A percentile compares a stretch with the other conserved stretches of the same genome.
These are phyloP conservation scores for Jaculus jaculus DNA, from an alignment of 2,113 vertebrate genomes.

Conservation along the genomic window DNA sequence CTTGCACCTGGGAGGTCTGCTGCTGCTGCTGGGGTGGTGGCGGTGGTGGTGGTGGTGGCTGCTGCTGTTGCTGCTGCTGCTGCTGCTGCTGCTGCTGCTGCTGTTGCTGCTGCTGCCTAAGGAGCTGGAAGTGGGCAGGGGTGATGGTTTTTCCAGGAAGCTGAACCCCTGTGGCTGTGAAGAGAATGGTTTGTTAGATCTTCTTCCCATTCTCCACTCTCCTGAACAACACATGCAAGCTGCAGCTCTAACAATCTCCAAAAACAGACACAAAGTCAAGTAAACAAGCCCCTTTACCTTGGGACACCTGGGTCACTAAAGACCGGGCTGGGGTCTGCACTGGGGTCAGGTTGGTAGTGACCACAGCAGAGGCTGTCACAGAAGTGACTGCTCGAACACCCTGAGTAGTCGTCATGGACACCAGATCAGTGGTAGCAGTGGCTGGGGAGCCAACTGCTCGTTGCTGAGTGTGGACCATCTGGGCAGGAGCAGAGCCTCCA, in stretches of 20 bases:
- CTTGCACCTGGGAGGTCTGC: slow-evolving; percentile 83
- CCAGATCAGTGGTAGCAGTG: slow-evolving; percentile 83
- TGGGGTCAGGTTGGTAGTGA: slow-evolving; percentile 86
- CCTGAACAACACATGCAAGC: background rate
- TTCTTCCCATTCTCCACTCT: too few species aligned
- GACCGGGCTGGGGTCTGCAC: slow-evolving; percentile 87
- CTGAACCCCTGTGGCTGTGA: slow-evolving; percentile 87
- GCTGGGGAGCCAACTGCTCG: slow-evolving; percentile 81
- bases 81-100: slow-evolving; percentile 85
- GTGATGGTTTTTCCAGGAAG: slow-evolving; percentile 89
- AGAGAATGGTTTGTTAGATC: background rate
- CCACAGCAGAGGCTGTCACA: slow-evolving; percentile 88
- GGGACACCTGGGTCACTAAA: slow-evolving; percentile 85
- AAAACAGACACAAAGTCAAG: rapidly evolving
- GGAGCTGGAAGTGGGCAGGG: slow-evolving; percentile 92
- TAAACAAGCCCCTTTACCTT: slow-evolving; percentile 72
- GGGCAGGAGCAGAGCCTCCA: slow-evolving; percentile 76
- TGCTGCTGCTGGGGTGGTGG: slow-evolving; percentile 82
- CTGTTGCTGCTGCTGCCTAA: slow-evolving; percentile 90
- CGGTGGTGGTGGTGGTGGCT: slow-evolving; percentile 82
- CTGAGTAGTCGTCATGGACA: slow-evolving; percentile 85
- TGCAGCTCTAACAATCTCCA: background rate
- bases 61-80: slow-evolving; percentile 84
- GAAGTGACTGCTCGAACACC: slow-evolving; percentile 87
- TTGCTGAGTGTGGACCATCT: slow-evolving; percentile 92